Evolutionary conservation across 2,888 invertebrate species (phyloP).

Genomic region (Zaprionus bogoriensis): DNA sequence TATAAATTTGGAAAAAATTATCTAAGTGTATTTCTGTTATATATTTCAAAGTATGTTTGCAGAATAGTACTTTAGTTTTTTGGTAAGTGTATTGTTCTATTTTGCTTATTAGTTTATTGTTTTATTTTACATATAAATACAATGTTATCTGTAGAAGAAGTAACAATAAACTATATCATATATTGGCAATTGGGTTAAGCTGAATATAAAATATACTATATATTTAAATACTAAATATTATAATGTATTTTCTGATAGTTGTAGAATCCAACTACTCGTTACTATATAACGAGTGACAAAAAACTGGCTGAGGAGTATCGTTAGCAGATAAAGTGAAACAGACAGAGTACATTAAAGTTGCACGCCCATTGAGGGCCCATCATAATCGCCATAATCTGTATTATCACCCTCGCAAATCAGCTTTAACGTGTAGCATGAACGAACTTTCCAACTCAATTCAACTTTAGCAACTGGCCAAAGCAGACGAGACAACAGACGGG

Average conservation of each 20-base stretch:
- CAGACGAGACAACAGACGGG: constrained; percentile 6
- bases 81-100: too few species aligned
- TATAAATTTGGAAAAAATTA: too few species aligned
- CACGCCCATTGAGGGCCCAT: neutral
- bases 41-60: too few species aligned
- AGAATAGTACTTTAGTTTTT: too few species aligned
- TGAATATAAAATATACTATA: too few species aligned
- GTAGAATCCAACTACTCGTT: too few species aligned
- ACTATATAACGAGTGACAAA: neutral
- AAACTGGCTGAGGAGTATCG: neutral
- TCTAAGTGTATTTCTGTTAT: too few species aligned
- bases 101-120: too few species aligned
- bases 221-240: too few species aligned
- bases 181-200: too few species aligned
- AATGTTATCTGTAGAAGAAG: neutral
- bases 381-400: constrained; percentile 23
- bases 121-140: neutral
- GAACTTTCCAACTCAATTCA: constrained; percentile 26
- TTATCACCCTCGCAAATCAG: constrained; percentile 15
- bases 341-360: neutral
- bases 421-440: constrained; percentile 5
- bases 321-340: neutral
- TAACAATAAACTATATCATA: too few species aligned
- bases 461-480: constrained; percentile 27
- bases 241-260: neutral